Conservation (phyloP, 2,113 vertebrate species). For the Bubo bubo region DNA sequence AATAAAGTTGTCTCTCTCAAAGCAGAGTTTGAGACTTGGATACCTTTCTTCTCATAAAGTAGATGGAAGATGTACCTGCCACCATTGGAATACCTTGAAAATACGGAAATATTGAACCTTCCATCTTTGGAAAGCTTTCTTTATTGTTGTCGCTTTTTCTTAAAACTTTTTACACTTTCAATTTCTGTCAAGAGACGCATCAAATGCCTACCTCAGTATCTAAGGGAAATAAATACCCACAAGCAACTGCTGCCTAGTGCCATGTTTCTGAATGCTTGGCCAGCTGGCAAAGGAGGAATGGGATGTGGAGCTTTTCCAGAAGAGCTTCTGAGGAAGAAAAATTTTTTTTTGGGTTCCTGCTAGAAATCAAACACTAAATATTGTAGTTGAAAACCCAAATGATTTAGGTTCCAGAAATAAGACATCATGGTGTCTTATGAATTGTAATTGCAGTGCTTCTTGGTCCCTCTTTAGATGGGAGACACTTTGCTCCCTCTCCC, state of each 20-base stretch:
- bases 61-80: background rate
- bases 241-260: conserved; percentile 8
- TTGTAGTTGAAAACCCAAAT: conserved; percentile 39
- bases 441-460: background rate
- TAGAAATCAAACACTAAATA: conserved; percentile 60
- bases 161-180: background rate
- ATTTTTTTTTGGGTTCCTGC: background rate
- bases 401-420: background rate
- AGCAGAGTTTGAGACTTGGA: background rate
- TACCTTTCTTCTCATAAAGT: background rate
- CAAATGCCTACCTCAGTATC: background rate
- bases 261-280: conserved; percentile 19
- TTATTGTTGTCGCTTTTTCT: fast-evolving
- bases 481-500: background rate
- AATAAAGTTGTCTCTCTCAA: background rate
- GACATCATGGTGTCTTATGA: background rate
- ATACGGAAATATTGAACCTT: background rate
- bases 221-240: conserved; percentile 41
- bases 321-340: conserved; percentile 20
- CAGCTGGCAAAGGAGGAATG: conserved; percentile 16
- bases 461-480: background rate
- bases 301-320: conserved; percentile 55
- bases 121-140: background rate
- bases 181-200: conserved; percentile 17
- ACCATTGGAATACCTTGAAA: background rate